Evolutionary conservation across 2,888 invertebrate species (phyloP), one percentile per base, ranked within the genome.

Genomic region (Pteria penguin): DNA sequence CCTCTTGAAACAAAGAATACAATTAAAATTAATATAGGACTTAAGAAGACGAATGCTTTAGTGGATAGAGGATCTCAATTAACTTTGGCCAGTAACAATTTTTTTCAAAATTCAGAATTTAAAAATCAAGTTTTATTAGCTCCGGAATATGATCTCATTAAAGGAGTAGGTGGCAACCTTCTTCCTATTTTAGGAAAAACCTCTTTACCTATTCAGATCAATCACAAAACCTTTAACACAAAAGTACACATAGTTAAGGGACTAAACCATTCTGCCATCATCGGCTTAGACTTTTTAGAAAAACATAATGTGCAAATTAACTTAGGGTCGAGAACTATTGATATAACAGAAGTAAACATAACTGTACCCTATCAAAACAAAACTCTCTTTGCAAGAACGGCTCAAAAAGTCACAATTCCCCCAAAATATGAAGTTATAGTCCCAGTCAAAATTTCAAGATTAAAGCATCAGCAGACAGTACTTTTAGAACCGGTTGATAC

Each of bases 281-380:
- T 81, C 58, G 81, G 81, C 0, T 22, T 74, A 26, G 81, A 81
- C 62, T 81, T 82, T 68, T 62, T 82, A 58, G 36, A 58, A 33
- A 26, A 52, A 26, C 63, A 80, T 27, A 68, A 73, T 65, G 80
- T 76, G 2, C 62, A 68, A 2, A 55, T 78, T 52, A 55, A 81
- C 45, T 76, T 74, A 32, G 54, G 67, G 1, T 26, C 68, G 4
- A 57, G 54, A 57, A 67, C 60, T 4, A 33, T 74, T 29, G 32
- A 74, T 33, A 18, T 74, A 14, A 14, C 68, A 29, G 54, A 63
- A 11, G 22, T 32, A 22, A 22, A 57, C 26, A 61, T 33, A 4
- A 29, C 54, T 24, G 1, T 65, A 22, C 55, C 75, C 11, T 45
- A 61, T 31, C 32, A 68, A 68, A 29, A 18, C 52, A 57, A 31